A percentile compares a stretch with the other conserved stretches of the same genome.
These are phyloP conservation scores for Lydus trimaculatus DNA, from an alignment of 2,888 invertebrate species.

Conservation along the genomic window DNA sequence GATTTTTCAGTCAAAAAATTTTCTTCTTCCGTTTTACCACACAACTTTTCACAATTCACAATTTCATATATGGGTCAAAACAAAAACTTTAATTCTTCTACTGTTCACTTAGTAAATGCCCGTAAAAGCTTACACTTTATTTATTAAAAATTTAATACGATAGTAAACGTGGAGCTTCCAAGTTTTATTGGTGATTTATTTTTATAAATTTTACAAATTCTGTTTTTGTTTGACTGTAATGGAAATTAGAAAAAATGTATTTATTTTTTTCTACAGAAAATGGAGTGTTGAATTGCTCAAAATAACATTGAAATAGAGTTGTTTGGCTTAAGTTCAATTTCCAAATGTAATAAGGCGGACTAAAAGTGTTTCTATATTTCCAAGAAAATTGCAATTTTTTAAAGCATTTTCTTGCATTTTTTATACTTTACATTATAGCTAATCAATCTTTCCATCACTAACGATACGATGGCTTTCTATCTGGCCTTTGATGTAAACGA, in stretches of 20 bases:
- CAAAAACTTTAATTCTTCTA: not conserved
- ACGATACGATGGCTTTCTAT: too few relatives aligned
- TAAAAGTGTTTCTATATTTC: not conserved
- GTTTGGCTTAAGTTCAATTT: not conserved
- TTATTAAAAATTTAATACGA: not conserved
- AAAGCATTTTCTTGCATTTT: too few relatives aligned
- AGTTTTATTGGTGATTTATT: not conserved
- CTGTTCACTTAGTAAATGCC: not conserved
- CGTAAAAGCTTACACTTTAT: not conserved
- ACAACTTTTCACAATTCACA: not conserved
- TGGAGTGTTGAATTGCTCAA: not conserved
- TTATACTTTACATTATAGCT: too few relatives aligned
- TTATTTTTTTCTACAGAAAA: not conserved
- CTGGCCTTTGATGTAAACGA: too few relatives aligned
- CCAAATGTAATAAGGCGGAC: not conserved
- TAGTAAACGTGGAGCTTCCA: not conserved
- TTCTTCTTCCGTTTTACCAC: not conserved
- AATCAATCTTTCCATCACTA: too few relatives aligned
- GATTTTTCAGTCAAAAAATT: not conserved
- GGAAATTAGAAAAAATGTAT: not conserved
- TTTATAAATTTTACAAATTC: not conserved
- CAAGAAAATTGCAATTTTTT: too few relatives aligned
- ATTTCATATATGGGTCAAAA: not conserved
- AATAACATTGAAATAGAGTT: constrained; percentile 1
- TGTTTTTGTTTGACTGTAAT: not conserved